These are phyloP conservation scores for Tadarida brasiliensis DNA, from an alignment of 2,797 vertebrate genomes.

Conservation along the genomic window DNA sequence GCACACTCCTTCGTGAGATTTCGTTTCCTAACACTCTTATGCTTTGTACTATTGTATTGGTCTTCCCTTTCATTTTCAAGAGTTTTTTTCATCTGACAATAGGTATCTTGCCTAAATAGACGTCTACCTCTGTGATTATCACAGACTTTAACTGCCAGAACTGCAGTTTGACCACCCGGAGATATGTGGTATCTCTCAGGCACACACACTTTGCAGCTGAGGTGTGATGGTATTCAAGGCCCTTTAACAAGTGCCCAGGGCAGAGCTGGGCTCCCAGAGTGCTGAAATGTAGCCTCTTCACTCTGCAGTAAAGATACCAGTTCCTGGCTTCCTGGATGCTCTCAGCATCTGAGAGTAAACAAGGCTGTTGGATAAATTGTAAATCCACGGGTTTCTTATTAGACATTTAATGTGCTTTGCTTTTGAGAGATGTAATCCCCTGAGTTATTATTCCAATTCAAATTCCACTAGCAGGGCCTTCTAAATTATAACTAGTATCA, in stretches of 20 bases:
- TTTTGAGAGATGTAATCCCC: background rate
- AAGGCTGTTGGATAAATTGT: background rate
- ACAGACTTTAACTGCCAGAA: background rate
- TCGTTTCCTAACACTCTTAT: background rate
- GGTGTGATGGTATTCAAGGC: background rate
- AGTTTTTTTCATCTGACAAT: background rate
- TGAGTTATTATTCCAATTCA: background rate
- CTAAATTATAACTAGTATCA: slow-evolving; percentile 5
- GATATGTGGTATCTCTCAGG: background rate
- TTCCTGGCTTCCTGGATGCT: background rate
- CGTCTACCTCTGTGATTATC: background rate
- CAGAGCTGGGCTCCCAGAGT: fast-evolving
- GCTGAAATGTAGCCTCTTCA: background rate
- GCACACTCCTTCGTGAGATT: background rate
- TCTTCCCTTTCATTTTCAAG: background rate
- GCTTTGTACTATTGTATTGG: background rate
- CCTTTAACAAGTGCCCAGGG: too few species aligned
- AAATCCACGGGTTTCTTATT: slow-evolving; percentile 19
- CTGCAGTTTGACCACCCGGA: background rate
- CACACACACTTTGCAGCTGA: background rate
- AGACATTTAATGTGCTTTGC: slow-evolving; percentile 18
- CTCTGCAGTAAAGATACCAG: background rate
- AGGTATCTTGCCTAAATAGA: background rate
- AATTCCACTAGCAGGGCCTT: background rate
- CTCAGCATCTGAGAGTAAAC: background rate